Conservation (phyloP, 1,140 invertebrate species). For the Zaprionus africanus region DNA sequence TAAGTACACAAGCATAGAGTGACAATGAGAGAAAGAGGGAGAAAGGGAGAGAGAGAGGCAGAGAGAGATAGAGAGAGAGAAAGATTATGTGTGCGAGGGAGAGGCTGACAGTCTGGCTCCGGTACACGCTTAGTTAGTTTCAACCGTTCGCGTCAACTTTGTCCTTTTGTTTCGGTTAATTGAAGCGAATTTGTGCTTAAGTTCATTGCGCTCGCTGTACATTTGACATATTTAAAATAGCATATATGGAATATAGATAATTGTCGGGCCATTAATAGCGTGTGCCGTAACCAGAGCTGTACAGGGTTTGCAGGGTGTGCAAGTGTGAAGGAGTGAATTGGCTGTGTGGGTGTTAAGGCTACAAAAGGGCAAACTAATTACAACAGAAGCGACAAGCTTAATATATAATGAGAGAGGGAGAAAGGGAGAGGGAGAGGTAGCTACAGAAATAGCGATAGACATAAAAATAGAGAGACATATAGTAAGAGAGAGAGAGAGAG, state of each 20-base stretch:
- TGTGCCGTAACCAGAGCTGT: conserved; percentile 13
- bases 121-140: conserved; percentile 14
- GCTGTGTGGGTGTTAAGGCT: neutral
- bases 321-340: conserved; percentile 11
- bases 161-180: conserved; percentile 51
- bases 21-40: neutral
- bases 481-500: conserved; percentile 12
- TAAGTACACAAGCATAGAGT: conserved; percentile 14
- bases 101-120: neutral
- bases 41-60: neutral
- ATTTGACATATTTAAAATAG: conserved; percentile 54
- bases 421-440: neutral
- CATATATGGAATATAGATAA: conserved; percentile 46
- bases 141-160: conserved; percentile 32
- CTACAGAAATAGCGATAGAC: conserved; percentile 8
- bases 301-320: conserved; percentile 1
- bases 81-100: neutral
- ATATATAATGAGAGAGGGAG: conserved; percentile 17
- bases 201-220: conserved; percentile 30
- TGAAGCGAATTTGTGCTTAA: conserved; percentile 32
- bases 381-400: conserved; percentile 37
- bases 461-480: neutral
- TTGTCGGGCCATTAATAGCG: conserved; percentile 14
- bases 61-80: neutral
- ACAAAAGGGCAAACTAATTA: conserved; percentile 57